These are phyloP conservation scores for Ashinkailepas kermadecensis DNA, from an alignment of 2,888 invertebrate genomes.

Conservation along the genomic window DNA sequence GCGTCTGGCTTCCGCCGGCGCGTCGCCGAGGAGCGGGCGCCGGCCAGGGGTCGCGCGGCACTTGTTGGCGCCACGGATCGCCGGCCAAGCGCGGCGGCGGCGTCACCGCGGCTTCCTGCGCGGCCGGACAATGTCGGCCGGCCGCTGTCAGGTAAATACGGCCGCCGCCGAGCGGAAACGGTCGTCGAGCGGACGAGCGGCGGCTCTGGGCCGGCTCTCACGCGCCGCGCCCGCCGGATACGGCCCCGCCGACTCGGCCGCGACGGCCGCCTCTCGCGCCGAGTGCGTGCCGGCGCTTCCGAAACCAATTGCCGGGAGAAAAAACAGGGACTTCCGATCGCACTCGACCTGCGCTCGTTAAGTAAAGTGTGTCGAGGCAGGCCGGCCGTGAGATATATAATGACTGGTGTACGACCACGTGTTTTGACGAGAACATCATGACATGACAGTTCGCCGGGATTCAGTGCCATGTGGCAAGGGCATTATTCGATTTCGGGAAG, in stretches of 20 bases:
- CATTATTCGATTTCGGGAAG: too few species aligned
- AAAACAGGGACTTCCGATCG: background rate
- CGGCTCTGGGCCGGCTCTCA: background rate
- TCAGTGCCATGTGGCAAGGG: too few species aligned
- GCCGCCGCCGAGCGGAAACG: background rate
- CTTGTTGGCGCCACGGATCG: background rate
- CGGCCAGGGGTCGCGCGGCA: background rate
- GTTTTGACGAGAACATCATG: too few species aligned
- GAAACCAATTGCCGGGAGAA: background rate
- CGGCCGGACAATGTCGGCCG: background rate
- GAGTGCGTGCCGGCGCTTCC: background rate
- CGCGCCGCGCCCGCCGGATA: background rate
- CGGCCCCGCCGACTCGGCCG: background rate
- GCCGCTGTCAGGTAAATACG: background rate
- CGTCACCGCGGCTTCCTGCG: background rate
- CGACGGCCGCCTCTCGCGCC: background rate
- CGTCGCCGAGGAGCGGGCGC: background rate
- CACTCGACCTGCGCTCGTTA: too few species aligned
- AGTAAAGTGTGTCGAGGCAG: too few species aligned
- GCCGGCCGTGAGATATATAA: too few species aligned
- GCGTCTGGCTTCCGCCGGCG: background rate
- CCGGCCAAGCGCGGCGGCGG: background rate
- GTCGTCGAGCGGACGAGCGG: background rate
- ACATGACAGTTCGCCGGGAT: too few species aligned
- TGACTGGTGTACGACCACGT: too few species aligned